Conservation (phyloP, 2,797 vertebrate species). For the Bovichtus variegatus region DNA sequence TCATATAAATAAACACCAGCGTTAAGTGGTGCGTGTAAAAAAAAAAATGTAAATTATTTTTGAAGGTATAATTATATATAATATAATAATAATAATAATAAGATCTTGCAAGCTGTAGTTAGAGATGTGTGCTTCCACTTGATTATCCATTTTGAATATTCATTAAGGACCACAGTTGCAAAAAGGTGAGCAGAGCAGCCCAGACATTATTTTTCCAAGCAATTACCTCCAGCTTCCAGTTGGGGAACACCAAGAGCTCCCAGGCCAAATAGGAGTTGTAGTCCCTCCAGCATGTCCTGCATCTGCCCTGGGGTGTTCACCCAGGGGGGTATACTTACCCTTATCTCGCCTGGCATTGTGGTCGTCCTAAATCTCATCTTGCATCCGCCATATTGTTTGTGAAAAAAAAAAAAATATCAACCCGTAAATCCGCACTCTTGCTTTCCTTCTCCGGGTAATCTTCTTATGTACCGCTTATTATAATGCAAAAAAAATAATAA, state of each 20-base stretch:
- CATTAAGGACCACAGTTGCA: slow-evolving; percentile 24
- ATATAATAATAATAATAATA: no score
- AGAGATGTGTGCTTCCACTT: slow-evolving; percentile 30
- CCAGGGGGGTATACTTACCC: neutral
- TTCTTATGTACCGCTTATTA: neutral
- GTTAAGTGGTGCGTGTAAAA: slow-evolving; percentile 13
- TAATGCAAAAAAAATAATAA: no score
- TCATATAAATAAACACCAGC: neutral
- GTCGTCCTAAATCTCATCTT: neutral
- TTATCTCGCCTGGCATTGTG: neutral
- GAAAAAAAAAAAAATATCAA: neutral
- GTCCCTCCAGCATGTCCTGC: slow-evolving; percentile 17
- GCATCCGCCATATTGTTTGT: neutral
- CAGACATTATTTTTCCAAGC: slow-evolving; percentile 21
- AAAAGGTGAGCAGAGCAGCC: slow-evolving; percentile 26
- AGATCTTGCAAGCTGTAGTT: slow-evolving; percentile 28
- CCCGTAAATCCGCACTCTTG: neutral
- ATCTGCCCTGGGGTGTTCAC: slow-evolving; percentile 5
- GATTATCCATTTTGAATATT: slow-evolving; percentile 53
- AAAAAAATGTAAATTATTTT: slow-evolving; percentile 30
- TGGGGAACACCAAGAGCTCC: neutral
- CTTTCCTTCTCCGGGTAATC: slow-evolving; percentile 1
- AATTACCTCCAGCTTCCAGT: slow-evolving; percentile 22
- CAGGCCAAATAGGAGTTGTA: slow-evolving; percentile 20
- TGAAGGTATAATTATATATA: slow-evolving; percentile 46